These are phyloP conservation scores for Pampusana beccarii DNA, from an alignment of 2,113 vertebrate species.

Conservation along the genomic window DNA sequence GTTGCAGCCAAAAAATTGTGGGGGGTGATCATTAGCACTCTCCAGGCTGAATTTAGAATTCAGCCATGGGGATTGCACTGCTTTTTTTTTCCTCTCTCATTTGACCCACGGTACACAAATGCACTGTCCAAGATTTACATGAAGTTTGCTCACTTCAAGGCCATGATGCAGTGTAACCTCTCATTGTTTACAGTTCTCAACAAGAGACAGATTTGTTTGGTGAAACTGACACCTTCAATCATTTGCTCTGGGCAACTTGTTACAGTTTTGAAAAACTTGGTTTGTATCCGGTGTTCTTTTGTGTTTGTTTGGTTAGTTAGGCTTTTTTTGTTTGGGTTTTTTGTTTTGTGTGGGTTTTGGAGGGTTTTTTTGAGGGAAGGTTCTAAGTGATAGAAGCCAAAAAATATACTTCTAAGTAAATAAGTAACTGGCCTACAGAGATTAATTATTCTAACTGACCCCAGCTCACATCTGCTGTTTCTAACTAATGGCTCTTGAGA, in stretches of 20 bases:
- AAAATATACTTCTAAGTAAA: neutral
- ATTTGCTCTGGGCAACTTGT: neutral
- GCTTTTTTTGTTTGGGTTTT: neutral
- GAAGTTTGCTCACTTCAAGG: neutral
- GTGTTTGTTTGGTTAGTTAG: neutral
- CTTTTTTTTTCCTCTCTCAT: neutral
- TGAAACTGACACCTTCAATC: neutral
- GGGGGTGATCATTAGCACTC: neutral
- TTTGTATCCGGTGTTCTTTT: neutral
- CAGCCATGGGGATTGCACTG: neutral
- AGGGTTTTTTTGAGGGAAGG: neutral
- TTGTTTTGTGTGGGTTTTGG: no score
- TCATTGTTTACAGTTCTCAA: neutral
- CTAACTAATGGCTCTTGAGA: conserved; percentile 9
- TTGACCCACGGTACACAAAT: neutral
- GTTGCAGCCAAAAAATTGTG: neutral
- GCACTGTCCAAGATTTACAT: neutral
- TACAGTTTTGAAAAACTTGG: neutral
- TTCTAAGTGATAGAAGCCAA: neutral
- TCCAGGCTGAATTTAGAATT: neutral
- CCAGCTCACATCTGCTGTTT: neutral
- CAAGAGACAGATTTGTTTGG: neutral
- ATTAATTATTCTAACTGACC: conserved; percentile 32
- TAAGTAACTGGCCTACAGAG: neutral
- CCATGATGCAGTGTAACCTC: neutral